These are phyloP conservation scores for Pocillopora grandis DNA, from an alignment of 92 coral and sea anemone genomes.

Conservation along the genomic window DNA sequence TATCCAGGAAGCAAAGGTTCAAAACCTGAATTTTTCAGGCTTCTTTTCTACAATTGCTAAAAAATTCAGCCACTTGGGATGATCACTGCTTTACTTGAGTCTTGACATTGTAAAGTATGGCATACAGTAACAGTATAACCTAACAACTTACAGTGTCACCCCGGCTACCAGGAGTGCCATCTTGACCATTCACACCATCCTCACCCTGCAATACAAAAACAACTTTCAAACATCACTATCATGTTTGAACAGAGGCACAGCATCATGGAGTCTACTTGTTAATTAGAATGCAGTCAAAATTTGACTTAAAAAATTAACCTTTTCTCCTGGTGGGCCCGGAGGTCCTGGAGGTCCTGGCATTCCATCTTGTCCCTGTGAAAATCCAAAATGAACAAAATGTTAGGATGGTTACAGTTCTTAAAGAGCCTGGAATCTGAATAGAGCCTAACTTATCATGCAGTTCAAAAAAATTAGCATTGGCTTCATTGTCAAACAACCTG, in stretches of 20 bases:
- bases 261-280: neutral
- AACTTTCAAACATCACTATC: neutral
- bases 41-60: too few species aligned
- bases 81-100: neutral
- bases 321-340: slow-evolving; percentile 54
- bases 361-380: slow-evolving; percentile 38
- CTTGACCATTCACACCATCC: slow-evolving; percentile 59
- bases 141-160: slow-evolving; percentile 40
- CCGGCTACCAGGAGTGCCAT: slow-evolving; percentile 50
- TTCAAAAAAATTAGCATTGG: neutral
- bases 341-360: slow-evolving; percentile 54
- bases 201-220: slow-evolving; percentile 59
- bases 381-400: neutral
- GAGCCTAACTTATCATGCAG: too few species aligned
- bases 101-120: neutral
- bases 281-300: neutral
- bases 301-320: slow-evolving; percentile 17
- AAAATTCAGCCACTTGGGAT: too few species aligned
- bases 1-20: too few species aligned
- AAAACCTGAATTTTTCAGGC: too few species aligned
- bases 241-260: neutral
- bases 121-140: neutral
- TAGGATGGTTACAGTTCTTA: too few species aligned
- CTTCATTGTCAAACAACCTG: neutral
- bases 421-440: too few species aligned